Base-by-base conservation (phyloP, 64 coral and sea anemone genomes). In the Cladopsammia gracilis region DNA sequence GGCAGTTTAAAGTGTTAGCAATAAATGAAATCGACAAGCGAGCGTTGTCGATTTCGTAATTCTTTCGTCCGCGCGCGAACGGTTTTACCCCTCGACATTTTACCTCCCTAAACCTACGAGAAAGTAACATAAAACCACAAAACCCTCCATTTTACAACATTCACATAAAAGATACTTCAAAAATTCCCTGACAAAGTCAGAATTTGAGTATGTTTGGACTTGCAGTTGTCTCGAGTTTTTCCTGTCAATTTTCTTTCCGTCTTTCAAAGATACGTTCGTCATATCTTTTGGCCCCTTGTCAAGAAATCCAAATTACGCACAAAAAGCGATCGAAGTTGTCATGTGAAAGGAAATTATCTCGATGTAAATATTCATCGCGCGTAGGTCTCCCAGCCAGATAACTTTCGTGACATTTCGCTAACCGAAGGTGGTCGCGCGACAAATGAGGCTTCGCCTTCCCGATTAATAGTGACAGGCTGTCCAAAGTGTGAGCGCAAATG, bases 231-330 rank as follows among this genome's bases (percentile, higher is more conserved):
- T 62, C 58, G 34, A 45, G 26, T 47, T 83, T 65, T 83, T 65
- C 61, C 10, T 84, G 78, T 82, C 62, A 66, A 49, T 68, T 66
- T 82, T 82, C 57, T 44, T 82, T 9, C 11, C 58, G 56, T 26
- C 14, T 45, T 15, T 10, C 4, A 52, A 84, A 43, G 67, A 24
- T 25, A 75, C 49, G 44, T 64, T 68, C 14, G 19, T 47, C 60
- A 68, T 84, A 84, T 67, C 80, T 65, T 50, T 68, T 68, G 46
- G 80, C 44, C 45, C 8, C 45, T 68, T 84, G 60, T 49, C 80
- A 84, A 57, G 43, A 73, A 56, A 54, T 66, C 62, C 12, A 19
- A 75, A 20, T 82, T 20, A 83, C 16, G 59, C 79, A 46, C 9
- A 22, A 49, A 83, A 83, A 19, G 18, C 43, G 80, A 68, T 20